Evolutionary conservation across 2,888 invertebrate species (phyloP), one percentile per base, ranked within the genome.

Genomic region (Microctonus brassicae): DNA sequence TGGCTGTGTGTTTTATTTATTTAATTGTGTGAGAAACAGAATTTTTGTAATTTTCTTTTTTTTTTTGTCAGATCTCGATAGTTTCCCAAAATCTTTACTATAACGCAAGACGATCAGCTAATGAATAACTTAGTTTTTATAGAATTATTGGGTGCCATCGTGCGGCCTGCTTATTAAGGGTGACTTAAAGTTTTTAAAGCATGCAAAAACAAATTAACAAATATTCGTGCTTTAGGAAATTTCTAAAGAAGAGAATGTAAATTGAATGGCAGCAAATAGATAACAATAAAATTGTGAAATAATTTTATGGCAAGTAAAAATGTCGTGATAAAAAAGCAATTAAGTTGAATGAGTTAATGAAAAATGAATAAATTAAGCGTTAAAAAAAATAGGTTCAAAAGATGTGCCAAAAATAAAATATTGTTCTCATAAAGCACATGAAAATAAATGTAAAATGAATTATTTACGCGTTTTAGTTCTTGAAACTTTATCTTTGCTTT

Each of bases 91-190:
- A 85, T 80, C 80, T 83, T 73, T 82, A 86, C 79, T 82, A 82
- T 86, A 86, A 87, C 84, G 86, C 86, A 86, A 86, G 87, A 87
- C 87, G 87, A 87, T 87, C 87, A 86, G 85, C 85, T 86, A 85
- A 86, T 81, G 85, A 83, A 84, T 84, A 86, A 87, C 86, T 87
- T 87, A 87, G 85, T 86, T 87, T 87, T 87, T 87, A 87, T 87
- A 87, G 86, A 78, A 86, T 47, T 86, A 87, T 87, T 85, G 82
- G 79, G 80, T 81, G 82, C 82, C 83, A 83, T 79, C 81, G 72
- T 79, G 80, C 78, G 80, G 53, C 34, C 34, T 7, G 17, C 2
- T 1, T 52, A 63, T 58, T 58, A 17, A 29, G 34, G 7, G 6
- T 6, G 9, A 47, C 6, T n/a, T 6, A 47, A 47, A 47, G 6